Evolutionary conservation across 2,888 invertebrate species (phyloP).

Genomic region (Harmothoe impar): DNA sequence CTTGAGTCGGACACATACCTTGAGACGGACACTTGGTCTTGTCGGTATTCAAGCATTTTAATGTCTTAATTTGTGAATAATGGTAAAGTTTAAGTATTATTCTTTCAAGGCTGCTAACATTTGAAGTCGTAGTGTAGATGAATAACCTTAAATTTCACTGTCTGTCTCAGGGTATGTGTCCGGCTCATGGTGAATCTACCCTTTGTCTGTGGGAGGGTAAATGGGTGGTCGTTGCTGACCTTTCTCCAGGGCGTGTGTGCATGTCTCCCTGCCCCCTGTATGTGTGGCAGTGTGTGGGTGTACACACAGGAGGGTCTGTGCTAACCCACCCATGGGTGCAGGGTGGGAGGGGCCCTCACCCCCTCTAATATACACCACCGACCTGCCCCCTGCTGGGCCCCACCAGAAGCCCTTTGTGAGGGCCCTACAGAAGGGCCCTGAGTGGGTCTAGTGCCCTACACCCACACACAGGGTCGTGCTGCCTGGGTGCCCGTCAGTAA

Average conservation of each 20-base stretch:
- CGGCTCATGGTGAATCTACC: too few relatives aligned
- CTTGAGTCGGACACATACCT: too few relatives aligned
- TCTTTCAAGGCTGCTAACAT: too few relatives aligned
- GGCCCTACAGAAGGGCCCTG: neutral
- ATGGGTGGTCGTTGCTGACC: too few relatives aligned
- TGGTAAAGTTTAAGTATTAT: too few relatives aligned
- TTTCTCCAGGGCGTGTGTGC: neutral
- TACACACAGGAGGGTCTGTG: conserved; percentile 23
- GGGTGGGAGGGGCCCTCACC: neutral
- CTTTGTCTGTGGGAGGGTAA: too few relatives aligned
- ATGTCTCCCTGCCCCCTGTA: neutral
- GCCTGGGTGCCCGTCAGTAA: neutral
- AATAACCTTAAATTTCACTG: too few relatives aligned
- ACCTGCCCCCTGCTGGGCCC: conserved; percentile 47
- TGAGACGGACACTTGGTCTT: too few relatives aligned
- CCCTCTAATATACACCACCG: neutral
- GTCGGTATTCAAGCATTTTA: too few relatives aligned
- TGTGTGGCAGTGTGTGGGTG: neutral
- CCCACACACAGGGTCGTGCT: neutral
- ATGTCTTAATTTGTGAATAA: too few relatives aligned
- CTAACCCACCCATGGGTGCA: neutral
- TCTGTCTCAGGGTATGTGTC: too few relatives aligned
- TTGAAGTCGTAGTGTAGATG: too few relatives aligned
- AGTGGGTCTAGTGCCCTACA: conserved; percentile 17
- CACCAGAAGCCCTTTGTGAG: neutral